phyloP scores from a whole-genome alignment of 2,888 invertebrate species.

The Conus canariensis region DNA sequence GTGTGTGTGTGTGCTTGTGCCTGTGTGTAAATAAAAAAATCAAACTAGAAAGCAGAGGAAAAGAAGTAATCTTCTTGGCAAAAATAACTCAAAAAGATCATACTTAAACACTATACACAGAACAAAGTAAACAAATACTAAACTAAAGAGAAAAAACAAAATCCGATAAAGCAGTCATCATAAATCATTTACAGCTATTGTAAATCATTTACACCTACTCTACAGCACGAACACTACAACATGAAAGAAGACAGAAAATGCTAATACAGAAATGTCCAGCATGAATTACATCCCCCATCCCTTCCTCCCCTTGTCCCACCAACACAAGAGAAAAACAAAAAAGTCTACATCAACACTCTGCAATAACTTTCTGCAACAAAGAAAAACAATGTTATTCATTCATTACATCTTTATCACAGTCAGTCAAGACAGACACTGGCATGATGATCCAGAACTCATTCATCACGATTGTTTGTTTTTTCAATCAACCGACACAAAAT shows the following conservation, averaged over 20 bases:
- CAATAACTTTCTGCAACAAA: neutral
- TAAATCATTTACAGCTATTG: too few species aligned
- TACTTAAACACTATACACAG: too few species aligned
- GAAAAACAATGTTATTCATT: neutral
- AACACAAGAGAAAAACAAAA: neutral
- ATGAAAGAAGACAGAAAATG: neutral
- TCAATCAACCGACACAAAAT: neutral
- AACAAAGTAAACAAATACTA: too few species aligned
- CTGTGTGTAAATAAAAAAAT: slow-evolving; percentile 1
- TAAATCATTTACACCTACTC: too few species aligned
- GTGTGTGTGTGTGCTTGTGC: slow-evolving; percentile 18
- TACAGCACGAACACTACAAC: too few species aligned
- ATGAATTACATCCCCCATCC: too few species aligned
- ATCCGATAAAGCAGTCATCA: too few species aligned
- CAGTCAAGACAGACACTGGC: neutral
- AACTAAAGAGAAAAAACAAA: too few species aligned
- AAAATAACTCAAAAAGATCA: neutral
- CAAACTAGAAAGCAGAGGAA: neutral
- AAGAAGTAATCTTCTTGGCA: neutral
- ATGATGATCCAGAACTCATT: neutral
- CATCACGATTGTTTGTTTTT: neutral
- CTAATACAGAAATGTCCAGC: neutral
- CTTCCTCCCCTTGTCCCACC: too few species aligned
- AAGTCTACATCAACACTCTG: neutral
- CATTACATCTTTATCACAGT: neutral